A percentile compares a stretch with the other conserved stretches of the same genome.
Evolutionary conservation across 2,113 vertebrate species (phyloP).

Genomic region (Tautogolabrus adspersus): DNA sequence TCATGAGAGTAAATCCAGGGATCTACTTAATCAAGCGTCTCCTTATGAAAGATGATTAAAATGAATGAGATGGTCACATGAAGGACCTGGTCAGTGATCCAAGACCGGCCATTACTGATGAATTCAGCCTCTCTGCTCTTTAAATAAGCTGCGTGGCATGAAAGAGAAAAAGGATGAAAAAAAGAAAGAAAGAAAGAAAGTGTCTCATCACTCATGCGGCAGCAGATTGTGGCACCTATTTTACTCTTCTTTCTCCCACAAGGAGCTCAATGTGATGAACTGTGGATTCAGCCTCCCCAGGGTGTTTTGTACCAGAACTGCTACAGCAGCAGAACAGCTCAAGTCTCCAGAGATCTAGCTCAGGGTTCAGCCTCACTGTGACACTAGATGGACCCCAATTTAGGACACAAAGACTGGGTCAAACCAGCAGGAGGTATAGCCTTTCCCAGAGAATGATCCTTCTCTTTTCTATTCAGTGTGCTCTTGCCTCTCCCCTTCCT

Average conservation of each 20-base stretch:
- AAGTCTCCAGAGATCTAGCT: slow-evolving; percentile 59
- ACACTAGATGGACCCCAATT: slow-evolving; percentile 73
- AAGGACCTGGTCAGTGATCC: slow-evolving; percentile 55
- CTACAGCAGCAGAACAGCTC: slow-evolving; percentile 50
- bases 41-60: slow-evolving; percentile 45
- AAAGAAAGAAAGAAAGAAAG: slow-evolving; percentile 8
- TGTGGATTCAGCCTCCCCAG: slow-evolving; percentile 44
- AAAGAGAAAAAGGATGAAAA: slow-evolving; percentile 1
- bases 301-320: slow-evolving; percentile 40
- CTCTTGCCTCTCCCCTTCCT: slow-evolving; percentile 24
- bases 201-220: slow-evolving; percentile 28
- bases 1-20: slow-evolving; percentile 4
- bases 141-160: slow-evolving; percentile 33
- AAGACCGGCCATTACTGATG: slow-evolving; percentile 32
- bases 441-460: slow-evolving; percentile 50
- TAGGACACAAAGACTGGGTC: slow-evolving; percentile 74
- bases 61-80: slow-evolving; percentile 52
- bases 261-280: slow-evolving; percentile 51
- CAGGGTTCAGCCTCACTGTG: slow-evolving; percentile 49
- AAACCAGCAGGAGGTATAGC: slow-evolving; percentile 56
- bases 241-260: slow-evolving; percentile 26
- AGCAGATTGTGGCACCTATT: slow-evolving; percentile 24
- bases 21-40: slow-evolving; percentile 47
- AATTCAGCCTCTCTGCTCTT: slow-evolving; percentile 14
- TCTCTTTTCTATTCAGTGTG: slow-evolving; percentile 43